These are phyloP conservation scores for Drosophila lutescens DNA, from an alignment of 2,888 invertebrate species.

Conservation along the genomic window DNA sequence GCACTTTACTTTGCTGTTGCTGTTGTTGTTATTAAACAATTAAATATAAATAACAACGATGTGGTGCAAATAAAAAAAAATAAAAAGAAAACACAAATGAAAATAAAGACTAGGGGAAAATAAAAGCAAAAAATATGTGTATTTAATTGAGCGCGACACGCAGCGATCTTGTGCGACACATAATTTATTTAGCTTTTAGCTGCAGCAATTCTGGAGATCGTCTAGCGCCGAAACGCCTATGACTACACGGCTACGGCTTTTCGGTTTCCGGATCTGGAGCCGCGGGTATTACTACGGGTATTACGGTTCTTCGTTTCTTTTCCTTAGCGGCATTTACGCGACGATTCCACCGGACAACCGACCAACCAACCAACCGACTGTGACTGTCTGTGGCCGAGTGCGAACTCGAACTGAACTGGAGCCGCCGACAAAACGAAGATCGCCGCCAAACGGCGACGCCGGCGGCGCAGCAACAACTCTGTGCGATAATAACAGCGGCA, in stretches of 20 bases:
- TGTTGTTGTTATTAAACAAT: constrained; percentile 55
- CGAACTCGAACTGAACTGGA: constrained; percentile 49
- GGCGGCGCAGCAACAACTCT: constrained; percentile 12
- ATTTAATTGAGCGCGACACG: constrained; percentile 56
- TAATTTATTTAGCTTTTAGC: constrained; percentile 6
- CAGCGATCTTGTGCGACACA: constrained; percentile 38
- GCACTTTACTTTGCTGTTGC: constrained; percentile 52
- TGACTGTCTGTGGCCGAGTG: constrained; percentile 43
- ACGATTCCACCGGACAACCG: background rate
- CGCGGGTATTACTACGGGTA: constrained; percentile 9
- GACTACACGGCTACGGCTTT: constrained; percentile 9
- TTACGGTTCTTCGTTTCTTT: background rate
- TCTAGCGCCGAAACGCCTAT: background rate
- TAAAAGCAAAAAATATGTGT: constrained; percentile 27
- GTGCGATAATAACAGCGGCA: constrained; percentile 42
- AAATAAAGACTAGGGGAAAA: constrained; percentile 1
- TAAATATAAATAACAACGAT: constrained; percentile 47
- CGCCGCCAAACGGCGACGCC: constrained; percentile 15
- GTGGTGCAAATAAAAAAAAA: constrained; percentile 16
- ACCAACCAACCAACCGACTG: constrained; percentile 3
- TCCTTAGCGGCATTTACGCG: background rate
- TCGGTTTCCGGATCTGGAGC: constrained; percentile 29
- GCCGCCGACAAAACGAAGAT: constrained; percentile 22
- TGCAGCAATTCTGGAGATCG: constrained; percentile 10
- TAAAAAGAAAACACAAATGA: constrained; percentile 14